Conservation (phyloP, 2,888 invertebrate species). For the Candidula unifasciata region DNA sequence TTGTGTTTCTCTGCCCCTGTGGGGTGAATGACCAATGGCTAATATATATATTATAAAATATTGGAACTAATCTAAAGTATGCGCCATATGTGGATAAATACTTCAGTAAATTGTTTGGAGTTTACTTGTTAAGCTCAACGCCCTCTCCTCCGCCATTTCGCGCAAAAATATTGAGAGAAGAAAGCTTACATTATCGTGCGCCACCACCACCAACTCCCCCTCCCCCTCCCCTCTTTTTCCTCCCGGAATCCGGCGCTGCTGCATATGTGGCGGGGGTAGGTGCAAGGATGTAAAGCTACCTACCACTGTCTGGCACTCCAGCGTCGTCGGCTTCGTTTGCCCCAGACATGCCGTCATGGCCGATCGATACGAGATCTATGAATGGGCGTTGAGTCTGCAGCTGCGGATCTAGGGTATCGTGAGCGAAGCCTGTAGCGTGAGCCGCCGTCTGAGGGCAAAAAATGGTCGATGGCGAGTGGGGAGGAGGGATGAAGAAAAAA, state of each 20-base stretch:
- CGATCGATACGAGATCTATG: slow-evolving; percentile 12
- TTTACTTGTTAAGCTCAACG: too few relatives aligned
- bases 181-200: background rate
- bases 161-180: too few relatives aligned
- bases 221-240: slow-evolving; percentile 19
- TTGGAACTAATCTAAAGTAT: too few relatives aligned
- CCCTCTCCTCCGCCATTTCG: too few relatives aligned
- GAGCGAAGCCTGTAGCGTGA: background rate
- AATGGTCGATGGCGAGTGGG: background rate
- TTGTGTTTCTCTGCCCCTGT: too few relatives aligned
- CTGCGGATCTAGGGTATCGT: background rate
- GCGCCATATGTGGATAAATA: too few relatives aligned
- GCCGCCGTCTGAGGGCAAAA: background rate
- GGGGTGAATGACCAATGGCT: too few relatives aligned
- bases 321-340: background rate
- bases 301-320: background rate
- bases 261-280: too few relatives aligned
- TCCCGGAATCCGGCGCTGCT: background rate
- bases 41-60: too few relatives aligned
- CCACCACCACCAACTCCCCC: background rate
- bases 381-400: slow-evolving; percentile 18
- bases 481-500: background rate
- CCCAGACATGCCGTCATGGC: slow-evolving; percentile 10
- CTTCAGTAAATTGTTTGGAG: too few relatives aligned
- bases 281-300: too few relatives aligned